Percentiles rank a stretch among this genome's conserved stretches.
Evolutionary conservation across 1,140 invertebrate species (phyloP).

Genomic region (Lasioglossum baleicum): DNA sequence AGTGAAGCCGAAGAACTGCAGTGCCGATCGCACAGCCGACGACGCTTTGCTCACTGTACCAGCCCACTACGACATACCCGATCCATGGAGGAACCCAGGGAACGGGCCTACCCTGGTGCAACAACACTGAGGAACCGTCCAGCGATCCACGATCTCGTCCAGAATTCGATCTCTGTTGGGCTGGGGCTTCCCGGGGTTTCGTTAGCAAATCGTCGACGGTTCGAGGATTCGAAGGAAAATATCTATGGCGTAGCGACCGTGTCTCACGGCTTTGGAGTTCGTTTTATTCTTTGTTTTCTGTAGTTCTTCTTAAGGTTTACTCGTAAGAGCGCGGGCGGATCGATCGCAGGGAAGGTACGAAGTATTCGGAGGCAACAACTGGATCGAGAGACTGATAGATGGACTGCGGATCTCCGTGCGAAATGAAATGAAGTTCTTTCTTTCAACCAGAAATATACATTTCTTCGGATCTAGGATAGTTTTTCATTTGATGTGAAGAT

Average conservation of each 20-base stretch:
- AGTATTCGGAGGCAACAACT: not conserved
- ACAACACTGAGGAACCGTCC: constrained; percentile 70
- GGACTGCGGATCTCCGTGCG: too few species aligned
- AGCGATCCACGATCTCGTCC: constrained; percentile 21
- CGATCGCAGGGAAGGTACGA: not conserved
- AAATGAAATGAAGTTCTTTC: too few species aligned
- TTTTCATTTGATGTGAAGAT: too few species aligned
- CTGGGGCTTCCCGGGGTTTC: not conserved
- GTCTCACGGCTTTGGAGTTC: not conserved
- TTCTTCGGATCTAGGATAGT: too few species aligned
- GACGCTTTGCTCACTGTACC: constrained; percentile 86
- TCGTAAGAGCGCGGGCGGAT: not conserved
- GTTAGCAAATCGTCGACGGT: not conserved
- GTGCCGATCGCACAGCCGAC: constrained; percentile 81
- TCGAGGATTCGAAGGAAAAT: not conserved
- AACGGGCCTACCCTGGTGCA: constrained; percentile 74
- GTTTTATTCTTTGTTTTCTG: not conserved
- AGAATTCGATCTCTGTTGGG: constrained; percentile 22
- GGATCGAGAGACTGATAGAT: too few species aligned
- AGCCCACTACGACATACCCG: constrained; percentile 85
- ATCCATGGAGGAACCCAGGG: constrained; percentile 77
- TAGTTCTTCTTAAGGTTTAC: not conserved
- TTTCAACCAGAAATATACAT: too few species aligned
- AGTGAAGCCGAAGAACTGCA: constrained; percentile 86
- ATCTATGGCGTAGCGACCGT: not conserved